Evolutionary conservation across 2,888 invertebrate genomes (phyloP), one percentile per base, ranked within the genome.

Genomic region (Halocaridina rubra): DNA sequence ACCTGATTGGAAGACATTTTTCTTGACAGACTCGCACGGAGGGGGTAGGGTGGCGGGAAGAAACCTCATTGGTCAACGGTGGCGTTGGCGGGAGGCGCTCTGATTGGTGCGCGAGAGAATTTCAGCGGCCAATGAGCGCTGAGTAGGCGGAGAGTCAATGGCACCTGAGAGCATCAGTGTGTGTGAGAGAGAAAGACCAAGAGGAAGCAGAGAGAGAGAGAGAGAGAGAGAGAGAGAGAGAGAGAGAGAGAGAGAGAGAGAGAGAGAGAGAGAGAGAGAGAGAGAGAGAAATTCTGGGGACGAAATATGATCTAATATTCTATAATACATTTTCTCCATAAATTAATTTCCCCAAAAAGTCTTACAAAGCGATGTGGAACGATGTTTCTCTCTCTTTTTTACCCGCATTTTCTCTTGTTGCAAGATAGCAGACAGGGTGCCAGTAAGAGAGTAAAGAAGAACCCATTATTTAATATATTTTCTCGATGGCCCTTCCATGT

Each of bases 1-100:
- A n/a, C 82, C 72, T 82, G 82, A 82, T 82, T 82, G 82, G 82
- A 82, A 78, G 82, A 82, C 82, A 82, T 82, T 82, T 82, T 82
- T 82, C 78, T 82, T 82, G 82, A 61, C 78, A 78, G 61, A 39
- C 39, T 78, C 72, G 71, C 59, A n/a, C n/a, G n/a, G n/a, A n/a
- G n/a, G n/a, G n/a, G n/a, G n/a, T n/a, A n/a, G n/a, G n/a, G 82
- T 82, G 82, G 82, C 78, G 82, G 82, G 82, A 82, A 78, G 78
- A 61, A 27, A 33, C 16, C 46, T 72, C 61, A 82, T 82, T 82
- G 82, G 82, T 71, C 71, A 69, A 78, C 29, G 77, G 82, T 72
- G 78, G 82, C 78, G 77, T 71, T 82, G 82, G 82, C 82, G 82
- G 82, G 82, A 82, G 82, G 19, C 30, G 32, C 61, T 32, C 72